Evolutionary conservation across 1,140 invertebrate genomes (phyloP).

Genomic region (Meteorus sp.): DNA sequence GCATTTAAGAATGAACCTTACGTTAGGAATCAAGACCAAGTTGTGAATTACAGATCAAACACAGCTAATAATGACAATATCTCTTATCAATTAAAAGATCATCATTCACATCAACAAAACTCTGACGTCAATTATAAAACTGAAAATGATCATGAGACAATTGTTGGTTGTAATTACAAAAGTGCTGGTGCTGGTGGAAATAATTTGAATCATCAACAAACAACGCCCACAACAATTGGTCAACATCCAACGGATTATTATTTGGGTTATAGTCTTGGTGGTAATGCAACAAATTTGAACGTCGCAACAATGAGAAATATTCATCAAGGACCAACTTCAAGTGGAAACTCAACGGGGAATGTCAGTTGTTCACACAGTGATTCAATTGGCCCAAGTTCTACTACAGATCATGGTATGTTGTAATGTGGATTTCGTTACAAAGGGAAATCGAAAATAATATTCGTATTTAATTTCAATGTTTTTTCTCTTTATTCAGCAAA

Average conservation of each 20-base stretch:
- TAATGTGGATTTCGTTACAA: too few relatives aligned
- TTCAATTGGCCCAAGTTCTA: constrained; percentile 47
- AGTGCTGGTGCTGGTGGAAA: constrained; percentile 27
- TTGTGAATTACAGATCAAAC: constrained; percentile 33
- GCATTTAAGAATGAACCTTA: constrained; percentile 53
- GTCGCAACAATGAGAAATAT: constrained; percentile 38
- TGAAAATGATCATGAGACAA: constrained; percentile 44
- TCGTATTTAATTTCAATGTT: too few relatives aligned
- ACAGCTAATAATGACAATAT: constrained; percentile 36
- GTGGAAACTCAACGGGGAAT: constrained; percentile 37
- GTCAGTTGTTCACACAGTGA: too few relatives aligned
- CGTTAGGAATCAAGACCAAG: constrained; percentile 32
- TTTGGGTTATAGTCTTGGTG: constrained; percentile 43
- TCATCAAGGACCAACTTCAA: too few relatives aligned
- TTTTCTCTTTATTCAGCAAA: too few relatives aligned
- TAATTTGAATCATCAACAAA: constrained; percentile 16
- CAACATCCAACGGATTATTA: constrained; percentile 50
- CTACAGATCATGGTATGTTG: constrained; percentile 48
- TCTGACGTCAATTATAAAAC: constrained; percentile 45
- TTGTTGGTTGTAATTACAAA: constrained; percentile 42
- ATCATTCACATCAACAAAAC: constrained; percentile 36
- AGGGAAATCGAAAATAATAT: too few relatives aligned
- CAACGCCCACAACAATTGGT: constrained; percentile 18
- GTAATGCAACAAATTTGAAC: constrained; percentile 34
- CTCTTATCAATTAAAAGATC: constrained; percentile 40